These are phyloP conservation scores for Phrynocephalus vlangalii DNA, from an alignment of 2,797 vertebrate species.

Conservation along the genomic window DNA sequence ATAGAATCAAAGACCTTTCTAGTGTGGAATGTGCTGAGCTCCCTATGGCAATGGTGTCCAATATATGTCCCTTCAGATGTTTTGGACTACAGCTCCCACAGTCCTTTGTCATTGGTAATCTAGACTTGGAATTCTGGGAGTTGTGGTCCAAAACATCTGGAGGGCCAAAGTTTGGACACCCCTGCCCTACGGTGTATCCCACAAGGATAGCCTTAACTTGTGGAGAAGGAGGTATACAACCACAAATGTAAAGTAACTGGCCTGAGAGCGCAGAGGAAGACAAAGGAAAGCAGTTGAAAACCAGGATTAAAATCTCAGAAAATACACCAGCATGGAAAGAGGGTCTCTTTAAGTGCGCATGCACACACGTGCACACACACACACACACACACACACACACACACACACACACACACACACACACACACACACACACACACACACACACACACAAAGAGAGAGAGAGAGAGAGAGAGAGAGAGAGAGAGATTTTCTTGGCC, in stretches of 20 bases:
- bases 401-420: not conserved
- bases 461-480: not conserved
- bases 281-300: not conserved
- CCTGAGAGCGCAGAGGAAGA: not conserved
- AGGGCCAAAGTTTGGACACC: not conserved
- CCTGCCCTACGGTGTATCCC: not conserved
- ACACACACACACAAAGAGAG: too few species aligned
- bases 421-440: not conserved
- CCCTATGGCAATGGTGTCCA: too few species aligned
- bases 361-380: too few species aligned
- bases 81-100: not conserved
- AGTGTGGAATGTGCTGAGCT: too few species aligned
- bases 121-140: too few species aligned
- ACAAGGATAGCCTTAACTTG: not conserved
- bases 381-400: too few species aligned
- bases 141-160: not conserved
- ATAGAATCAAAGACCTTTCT: too few species aligned
- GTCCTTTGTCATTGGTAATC: too few species aligned
- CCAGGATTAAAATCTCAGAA: not conserved
- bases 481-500: not conserved
- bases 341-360: too few species aligned
- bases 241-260: not conserved
- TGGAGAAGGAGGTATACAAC: not conserved
- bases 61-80: too few species aligned
- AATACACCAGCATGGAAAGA: too few species aligned